phyloP scores from a whole-genome alignment of 2,113 vertebrate species.

The Petaurus breviceps region DNA sequence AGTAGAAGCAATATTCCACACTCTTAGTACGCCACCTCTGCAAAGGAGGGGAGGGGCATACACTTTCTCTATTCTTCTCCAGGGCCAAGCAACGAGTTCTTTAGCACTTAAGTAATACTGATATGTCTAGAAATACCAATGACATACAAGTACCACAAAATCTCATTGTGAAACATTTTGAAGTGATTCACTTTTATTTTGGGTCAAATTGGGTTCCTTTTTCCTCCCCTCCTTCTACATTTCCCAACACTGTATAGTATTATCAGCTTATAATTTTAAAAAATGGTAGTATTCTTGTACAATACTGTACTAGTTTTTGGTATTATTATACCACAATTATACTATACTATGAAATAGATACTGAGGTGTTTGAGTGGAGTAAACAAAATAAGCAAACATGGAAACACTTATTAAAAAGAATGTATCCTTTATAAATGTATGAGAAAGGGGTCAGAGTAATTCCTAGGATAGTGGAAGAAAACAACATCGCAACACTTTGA shows the following conservation, averaged over 20 bases:
- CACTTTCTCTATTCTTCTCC: not conserved
- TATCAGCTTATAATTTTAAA: not conserved
- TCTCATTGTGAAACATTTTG: no score
- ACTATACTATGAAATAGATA: not conserved
- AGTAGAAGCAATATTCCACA: not conserved
- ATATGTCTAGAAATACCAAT: not conserved
- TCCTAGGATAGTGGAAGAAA: not conserved
- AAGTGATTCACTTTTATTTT: not conserved
- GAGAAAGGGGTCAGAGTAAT: not conserved
- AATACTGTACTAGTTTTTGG: not conserved
- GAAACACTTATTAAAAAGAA: not conserved
- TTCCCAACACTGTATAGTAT: not conserved
- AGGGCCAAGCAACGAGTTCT: not conserved
- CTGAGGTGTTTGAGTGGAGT: not conserved
- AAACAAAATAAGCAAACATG: not conserved
- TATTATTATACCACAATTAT: not conserved
- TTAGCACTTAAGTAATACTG: not conserved
- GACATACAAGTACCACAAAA: not conserved
- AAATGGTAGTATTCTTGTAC: not conserved
- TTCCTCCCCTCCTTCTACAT: not conserved
- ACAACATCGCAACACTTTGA: not conserved
- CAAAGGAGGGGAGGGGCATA: not conserved
- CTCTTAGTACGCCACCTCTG: not conserved
- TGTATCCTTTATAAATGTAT: not conserved
- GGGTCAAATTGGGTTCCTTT: not conserved